Evolutionary conservation across 2,888 invertebrate species (phyloP).

Genomic region (Pterostichus madidus): DNA sequence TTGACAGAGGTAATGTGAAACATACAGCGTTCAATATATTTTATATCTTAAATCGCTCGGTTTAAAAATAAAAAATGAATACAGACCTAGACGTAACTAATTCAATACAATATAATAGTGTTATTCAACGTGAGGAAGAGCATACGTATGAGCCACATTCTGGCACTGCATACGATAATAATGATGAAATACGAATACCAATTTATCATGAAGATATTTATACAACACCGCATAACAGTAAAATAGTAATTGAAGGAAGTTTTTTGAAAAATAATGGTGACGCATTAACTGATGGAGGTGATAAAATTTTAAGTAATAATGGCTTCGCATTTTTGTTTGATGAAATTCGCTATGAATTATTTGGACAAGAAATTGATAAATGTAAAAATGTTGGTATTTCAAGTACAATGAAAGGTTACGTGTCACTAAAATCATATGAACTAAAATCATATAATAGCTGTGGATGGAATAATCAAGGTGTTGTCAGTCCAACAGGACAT

Average conservation of each 20-base stretch:
- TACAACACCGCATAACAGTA: constrained; percentile 28
- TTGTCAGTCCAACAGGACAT: neutral
- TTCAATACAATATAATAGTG: constrained; percentile 1
- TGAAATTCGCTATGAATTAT: constrained; percentile 37
- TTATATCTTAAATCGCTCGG: too few species aligned
- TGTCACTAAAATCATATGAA: constrained; percentile 19
- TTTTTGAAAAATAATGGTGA: constrained; percentile 12
- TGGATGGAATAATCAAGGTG: constrained; percentile 10
- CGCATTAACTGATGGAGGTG: neutral
- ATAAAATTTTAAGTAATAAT: constrained; percentile 3
- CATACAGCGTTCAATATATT: too few species aligned
- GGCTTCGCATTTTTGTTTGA: constrained; percentile 30
- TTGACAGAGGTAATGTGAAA: too few species aligned
- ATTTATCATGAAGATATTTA: constrained; percentile 48
- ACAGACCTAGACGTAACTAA: too few species aligned
- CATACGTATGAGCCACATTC: constrained; percentile 22
- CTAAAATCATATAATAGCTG: neutral
- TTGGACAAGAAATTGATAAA: constrained; percentile 12
- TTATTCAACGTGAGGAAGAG: constrained; percentile 17
- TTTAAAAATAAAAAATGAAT: too few species aligned
- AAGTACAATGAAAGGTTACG: constrained; percentile 22
- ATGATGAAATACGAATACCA: constrained; percentile 51
- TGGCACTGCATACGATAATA: constrained; percentile 13
- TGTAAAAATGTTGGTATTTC: constrained; percentile 28
- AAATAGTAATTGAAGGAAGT: constrained; percentile 29